phyloP scores from a whole-genome alignment of 2,888 invertebrate genomes.

The Amorpha juglandis region DNA sequence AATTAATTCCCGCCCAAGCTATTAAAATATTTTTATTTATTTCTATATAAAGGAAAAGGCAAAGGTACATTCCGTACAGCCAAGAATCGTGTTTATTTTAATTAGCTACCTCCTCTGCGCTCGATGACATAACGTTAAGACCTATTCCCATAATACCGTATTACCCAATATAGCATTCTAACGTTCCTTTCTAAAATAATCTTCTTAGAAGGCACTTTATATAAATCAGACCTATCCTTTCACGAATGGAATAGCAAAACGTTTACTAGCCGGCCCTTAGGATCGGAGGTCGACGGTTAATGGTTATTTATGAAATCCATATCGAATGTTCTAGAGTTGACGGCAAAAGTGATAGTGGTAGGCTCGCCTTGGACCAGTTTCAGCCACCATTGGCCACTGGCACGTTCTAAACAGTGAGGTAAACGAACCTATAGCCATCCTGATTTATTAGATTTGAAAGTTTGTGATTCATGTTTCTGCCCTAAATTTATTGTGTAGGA shows the following conservation, averaged over 20 bases:
- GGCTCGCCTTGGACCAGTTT: slow-evolving; percentile 52
- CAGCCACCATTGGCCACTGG: slow-evolving; percentile 36
- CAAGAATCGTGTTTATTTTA: neutral
- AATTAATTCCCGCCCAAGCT: neutral
- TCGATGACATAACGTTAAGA: neutral
- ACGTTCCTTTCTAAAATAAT: slow-evolving; percentile 20
- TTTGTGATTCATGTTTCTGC: neutral
- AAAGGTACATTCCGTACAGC: neutral
- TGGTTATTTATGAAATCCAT: slow-evolving; percentile 38
- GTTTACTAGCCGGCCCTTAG: slow-evolving; percentile 22
- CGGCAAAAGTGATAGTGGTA: slow-evolving; percentile 51
- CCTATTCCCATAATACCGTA: neutral
- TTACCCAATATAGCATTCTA: neutral
- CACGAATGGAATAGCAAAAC: slow-evolving; percentile 8
- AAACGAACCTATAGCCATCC: slow-evolving; percentile 2
- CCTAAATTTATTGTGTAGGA: neutral
- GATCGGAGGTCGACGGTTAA: slow-evolving; percentile 24
- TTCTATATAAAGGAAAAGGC: neutral
- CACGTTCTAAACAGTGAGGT: slow-evolving; percentile 26
- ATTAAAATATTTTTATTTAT: neutral
- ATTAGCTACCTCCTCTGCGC: neutral
- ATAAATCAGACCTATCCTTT: slow-evolving; percentile 15
- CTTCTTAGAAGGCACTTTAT: neutral
- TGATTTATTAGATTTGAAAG: neutral
- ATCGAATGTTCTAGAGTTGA: slow-evolving; percentile 34